phyloP scores from a whole-genome alignment of 2,888 invertebrate genomes.

The Augochlorella aurata region DNA sequence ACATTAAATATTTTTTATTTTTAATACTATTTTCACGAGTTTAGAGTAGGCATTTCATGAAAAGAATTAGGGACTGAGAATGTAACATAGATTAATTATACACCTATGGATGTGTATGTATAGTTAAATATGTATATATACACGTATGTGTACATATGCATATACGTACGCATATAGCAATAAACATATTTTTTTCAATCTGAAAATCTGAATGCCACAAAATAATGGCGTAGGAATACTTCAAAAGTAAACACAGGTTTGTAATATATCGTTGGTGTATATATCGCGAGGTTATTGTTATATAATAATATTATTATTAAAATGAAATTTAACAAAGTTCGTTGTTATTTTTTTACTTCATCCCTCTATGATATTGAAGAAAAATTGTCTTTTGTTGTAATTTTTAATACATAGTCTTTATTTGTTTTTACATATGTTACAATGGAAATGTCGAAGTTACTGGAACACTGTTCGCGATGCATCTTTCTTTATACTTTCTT shows the following conservation, averaged over 20 bases:
- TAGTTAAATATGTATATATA: conserved; percentile 48
- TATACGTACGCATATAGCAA: conserved; percentile 64
- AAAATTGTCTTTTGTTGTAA: not conserved
- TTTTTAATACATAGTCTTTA: conserved; percentile 71
- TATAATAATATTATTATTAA: conserved; percentile 77
- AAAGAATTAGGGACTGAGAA: conserved; percentile 60
- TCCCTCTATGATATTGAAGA: not conserved
- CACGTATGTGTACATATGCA: conserved; percentile 56
- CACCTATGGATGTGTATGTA: conserved; percentile 55
- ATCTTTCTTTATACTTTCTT: conserved; percentile 55
- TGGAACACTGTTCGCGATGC: conserved; percentile 74
- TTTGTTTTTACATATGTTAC: conserved; percentile 80
- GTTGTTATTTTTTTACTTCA: conserved; percentile 5
- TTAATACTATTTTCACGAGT: conserved; percentile 69
- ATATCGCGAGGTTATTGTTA: conserved; percentile 80
- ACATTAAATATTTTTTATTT: conserved; percentile 72
- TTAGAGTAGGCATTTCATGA: conserved; percentile 56
- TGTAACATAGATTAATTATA: conserved; percentile 64
- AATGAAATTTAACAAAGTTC: conserved; percentile 68
- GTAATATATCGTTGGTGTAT: conserved; percentile 81
- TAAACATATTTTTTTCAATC: conserved; percentile 68
- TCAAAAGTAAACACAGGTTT: conserved; percentile 65
- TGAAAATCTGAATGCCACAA: conserved; percentile 50
- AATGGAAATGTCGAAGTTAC: conserved; percentile 80
- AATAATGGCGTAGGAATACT: conserved; percentile 44